Evolutionary conservation across 2,888 invertebrate genomes (phyloP).

Genomic region (Caenorhabditis doughertyi): DNA sequence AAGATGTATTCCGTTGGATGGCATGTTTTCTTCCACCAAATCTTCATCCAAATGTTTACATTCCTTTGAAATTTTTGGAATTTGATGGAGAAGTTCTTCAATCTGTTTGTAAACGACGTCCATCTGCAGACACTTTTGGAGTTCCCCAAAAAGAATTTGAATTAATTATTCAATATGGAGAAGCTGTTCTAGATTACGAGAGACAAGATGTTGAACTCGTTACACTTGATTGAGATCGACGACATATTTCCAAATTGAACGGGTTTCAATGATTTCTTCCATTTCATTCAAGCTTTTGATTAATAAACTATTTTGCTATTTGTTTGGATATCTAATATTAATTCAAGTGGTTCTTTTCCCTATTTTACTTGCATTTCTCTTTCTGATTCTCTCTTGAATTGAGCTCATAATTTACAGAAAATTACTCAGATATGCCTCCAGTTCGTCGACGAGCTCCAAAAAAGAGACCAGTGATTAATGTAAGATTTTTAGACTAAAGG

Average conservation of each 20-base stretch:
- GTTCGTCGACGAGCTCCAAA: no score
- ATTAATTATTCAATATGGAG: background rate
- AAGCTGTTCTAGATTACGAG: constrained; percentile 1
- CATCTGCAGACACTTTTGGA: background rate
- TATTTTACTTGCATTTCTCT: no score
- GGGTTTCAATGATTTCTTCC: background rate
- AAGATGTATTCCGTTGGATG: constrained; percentile 8
- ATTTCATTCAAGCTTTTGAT: background rate
- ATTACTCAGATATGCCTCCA: no score
- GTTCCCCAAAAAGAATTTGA: background rate
- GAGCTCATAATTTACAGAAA: no score
- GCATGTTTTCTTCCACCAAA: background rate
- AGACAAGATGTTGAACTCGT: no score
- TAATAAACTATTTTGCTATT: background rate
- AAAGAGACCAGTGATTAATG: no score
- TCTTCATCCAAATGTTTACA: background rate
- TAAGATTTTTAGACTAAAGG: background rate
- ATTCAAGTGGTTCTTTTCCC: no score
- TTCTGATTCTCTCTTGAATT: no score
- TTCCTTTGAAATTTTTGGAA: background rate
- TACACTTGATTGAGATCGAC: background rate
- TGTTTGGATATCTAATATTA: no score
- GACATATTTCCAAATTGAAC: no score
- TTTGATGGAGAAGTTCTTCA: constrained; percentile 1
- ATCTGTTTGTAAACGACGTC: background rate